A percentile compares a stretch with the other conserved stretches of the same genome.
phyloP scores from a whole-genome alignment of 1,140 invertebrate species.

The Pseudomyrmex concolor region DNA sequence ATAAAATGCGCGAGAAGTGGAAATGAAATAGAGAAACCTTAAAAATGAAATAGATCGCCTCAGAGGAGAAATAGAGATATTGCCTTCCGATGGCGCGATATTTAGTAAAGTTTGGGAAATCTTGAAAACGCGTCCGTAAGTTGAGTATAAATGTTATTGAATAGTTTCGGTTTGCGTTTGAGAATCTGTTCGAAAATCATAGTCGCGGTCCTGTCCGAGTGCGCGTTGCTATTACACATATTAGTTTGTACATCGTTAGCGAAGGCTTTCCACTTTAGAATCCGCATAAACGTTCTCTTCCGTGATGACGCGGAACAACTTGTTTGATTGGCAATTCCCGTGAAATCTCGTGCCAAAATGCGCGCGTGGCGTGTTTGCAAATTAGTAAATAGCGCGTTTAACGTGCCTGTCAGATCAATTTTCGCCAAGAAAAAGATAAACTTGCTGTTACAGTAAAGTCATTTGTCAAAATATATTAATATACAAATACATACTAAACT shows the following conservation, averaged over 20 bases:
- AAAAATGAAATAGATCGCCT: neutral
- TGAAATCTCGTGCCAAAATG: constrained; percentile 35
- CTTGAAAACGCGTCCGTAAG: constrained; percentile 17
- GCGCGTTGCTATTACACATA: constrained; percentile 44
- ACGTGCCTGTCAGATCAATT: neutral
- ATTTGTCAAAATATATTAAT: too few relatives aligned
- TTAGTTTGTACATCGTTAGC: constrained; percentile 46
- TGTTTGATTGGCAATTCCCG: constrained; percentile 2
- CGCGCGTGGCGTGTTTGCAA: neutral
- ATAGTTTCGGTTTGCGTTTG: constrained; percentile 42
- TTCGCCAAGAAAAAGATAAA: neutral
- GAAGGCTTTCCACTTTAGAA: constrained; percentile 33
- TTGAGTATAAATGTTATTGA: constrained; percentile 49
- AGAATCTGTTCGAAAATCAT: constrained; percentile 42
- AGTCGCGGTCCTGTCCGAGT: constrained; percentile 2
- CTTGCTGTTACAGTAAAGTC: neutral
- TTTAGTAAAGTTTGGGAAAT: constrained; percentile 47
- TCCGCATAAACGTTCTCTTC: constrained; percentile 34
- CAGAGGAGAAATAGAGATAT: neutral
- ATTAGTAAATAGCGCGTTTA: neutral
- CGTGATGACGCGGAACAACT: constrained; percentile 25
- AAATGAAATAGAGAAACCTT: neutral
- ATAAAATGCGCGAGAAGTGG: neutral
- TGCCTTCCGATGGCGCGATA: neutral
- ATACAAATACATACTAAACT: too few relatives aligned